Base-by-base conservation (phyloP, 2,113 vertebrate species). In the Anoplopoma fimbria region DNA sequence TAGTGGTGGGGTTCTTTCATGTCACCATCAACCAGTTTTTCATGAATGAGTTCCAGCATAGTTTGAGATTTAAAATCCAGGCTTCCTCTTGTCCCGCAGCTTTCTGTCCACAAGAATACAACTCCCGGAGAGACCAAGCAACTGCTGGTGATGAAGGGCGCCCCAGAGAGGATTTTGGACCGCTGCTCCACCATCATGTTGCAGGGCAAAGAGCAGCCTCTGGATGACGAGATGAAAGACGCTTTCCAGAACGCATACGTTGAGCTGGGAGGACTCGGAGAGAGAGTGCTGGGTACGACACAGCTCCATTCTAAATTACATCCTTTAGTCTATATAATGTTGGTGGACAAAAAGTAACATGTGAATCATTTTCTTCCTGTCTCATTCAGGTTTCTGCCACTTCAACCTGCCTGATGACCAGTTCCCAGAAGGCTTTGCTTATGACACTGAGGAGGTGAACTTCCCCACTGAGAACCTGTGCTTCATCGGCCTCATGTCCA, bases 401-500 rank as follows among this genome's bases (percentile, higher is more conserved):
- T 93, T 90, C 53, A 88, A 86, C 55, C 70, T 99, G 49, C 94
- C 97, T 0, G 94, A 96, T 0, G 96, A 96, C 19, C 95, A 96
- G 85, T 99, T 96, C 77, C 93, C 95, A 9, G 95, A 95, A 0
- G 96, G 96, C 42, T 97, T 97, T 87, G 90, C 91, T 12, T 99
- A 98, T 1, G 97, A 99, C 58, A 92, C 92, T 0, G 97, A 99
- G 0, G 97, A 98, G 0, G 89, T 97, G 71, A 98, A 99, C 93
- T 99, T 99, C 75, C 96, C 97, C 77, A 96, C 96, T 0, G 95
- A 93, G 81, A 95, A 96, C 34, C 94, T 99, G 21, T 98, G 97
- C 90, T 99, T 99, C 12, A 93, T 99, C 51, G 97, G 97, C 33
- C 96, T 99, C 78, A 99, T 99, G 95, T 95, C 97, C 74, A 97